These are phyloP conservation scores for Eupithecia subumbrata DNA, from an alignment of 2,888 invertebrate genomes.

Conservation along the genomic window DNA sequence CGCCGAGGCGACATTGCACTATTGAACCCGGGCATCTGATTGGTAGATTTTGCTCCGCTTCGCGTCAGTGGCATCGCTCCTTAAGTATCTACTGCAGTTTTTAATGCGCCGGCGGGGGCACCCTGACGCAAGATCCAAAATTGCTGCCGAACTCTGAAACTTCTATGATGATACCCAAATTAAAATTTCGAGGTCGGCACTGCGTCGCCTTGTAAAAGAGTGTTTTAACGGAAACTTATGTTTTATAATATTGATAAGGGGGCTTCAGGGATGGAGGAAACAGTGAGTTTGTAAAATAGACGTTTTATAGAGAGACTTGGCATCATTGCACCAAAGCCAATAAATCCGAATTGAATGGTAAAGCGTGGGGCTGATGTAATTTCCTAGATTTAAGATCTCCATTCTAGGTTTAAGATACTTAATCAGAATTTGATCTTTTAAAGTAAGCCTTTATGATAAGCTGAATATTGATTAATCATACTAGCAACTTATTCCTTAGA, in stretches of 20 bases:
- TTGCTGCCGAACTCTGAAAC: background rate
- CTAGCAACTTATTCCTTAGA: constrained; percentile 6
- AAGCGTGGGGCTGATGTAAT: constrained; percentile 1
- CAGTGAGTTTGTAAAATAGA: background rate
- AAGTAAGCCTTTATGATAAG: constrained; percentile 26
- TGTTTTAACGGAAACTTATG: background rate
- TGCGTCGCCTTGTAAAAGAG: background rate
- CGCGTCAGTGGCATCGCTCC: background rate
- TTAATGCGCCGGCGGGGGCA: background rate
- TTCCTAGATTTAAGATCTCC: constrained; percentile 33
- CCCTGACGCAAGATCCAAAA: background rate
- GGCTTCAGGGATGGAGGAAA: background rate
- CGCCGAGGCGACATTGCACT: background rate
- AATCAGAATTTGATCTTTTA: constrained; percentile 21
- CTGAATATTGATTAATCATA: constrained; percentile 14
- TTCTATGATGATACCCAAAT: background rate
- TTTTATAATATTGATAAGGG: no score
- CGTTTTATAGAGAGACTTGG: background rate
- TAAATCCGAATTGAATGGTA: background rate
- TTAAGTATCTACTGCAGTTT: background rate
- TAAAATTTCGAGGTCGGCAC: background rate
- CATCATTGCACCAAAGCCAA: background rate
- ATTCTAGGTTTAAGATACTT: constrained; percentile 32
- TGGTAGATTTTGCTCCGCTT: background rate
- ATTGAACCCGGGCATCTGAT: background rate